phyloP scores from a whole-genome alignment of 2,888 invertebrate genomes.

The Biston betularia region DNA sequence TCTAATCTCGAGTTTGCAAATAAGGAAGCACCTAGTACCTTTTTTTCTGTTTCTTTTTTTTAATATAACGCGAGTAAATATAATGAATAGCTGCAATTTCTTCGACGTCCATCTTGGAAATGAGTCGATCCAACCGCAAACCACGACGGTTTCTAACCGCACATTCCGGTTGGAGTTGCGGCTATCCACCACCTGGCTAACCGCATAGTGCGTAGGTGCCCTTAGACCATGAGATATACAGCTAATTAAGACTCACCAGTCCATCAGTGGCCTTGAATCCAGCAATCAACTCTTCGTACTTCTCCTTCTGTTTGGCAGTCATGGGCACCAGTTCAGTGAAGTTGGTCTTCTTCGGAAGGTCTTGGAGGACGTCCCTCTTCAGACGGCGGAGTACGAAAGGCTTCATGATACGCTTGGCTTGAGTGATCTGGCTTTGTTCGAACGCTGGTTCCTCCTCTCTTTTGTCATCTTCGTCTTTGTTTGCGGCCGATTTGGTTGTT shows the following conservation, averaged over 20 bases:
- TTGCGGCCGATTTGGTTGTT: conserved; percentile 78
- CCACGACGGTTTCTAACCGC: too few relatives aligned
- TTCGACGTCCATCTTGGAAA: too few relatives aligned
- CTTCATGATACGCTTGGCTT: conserved; percentile 98
- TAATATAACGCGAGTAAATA: too few relatives aligned
- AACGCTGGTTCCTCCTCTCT: conserved; percentile 87
- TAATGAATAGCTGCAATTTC: too few relatives aligned
- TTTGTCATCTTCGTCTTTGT: conserved; percentile 82
- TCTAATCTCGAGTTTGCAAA: too few relatives aligned
- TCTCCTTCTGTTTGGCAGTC: conserved; percentile 89
- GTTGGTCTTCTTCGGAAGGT: conserved; percentile 94
- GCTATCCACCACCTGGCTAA: too few relatives aligned
- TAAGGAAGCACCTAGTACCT: too few relatives aligned
- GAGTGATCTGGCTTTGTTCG: conserved; percentile 95
- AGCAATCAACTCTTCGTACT: conserved; percentile 91
- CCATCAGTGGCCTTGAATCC: conserved; percentile 88
- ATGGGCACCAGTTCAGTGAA: conserved; percentile 88
- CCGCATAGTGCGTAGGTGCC: too few relatives aligned
- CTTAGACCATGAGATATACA: too few relatives aligned
- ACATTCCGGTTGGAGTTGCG: too few relatives aligned
- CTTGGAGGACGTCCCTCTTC: conserved; percentile 94
- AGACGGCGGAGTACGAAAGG: conserved; percentile 96
- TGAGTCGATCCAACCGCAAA: too few relatives aligned
- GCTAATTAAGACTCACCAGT: conserved; percentile 65
- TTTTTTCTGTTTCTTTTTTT: too few relatives aligned